Percentiles rank a stretch among this genome's conserved stretches.
phyloP scores from a whole-genome alignment of 2,888 invertebrate genomes.

The Penaeus monodon region DNA sequence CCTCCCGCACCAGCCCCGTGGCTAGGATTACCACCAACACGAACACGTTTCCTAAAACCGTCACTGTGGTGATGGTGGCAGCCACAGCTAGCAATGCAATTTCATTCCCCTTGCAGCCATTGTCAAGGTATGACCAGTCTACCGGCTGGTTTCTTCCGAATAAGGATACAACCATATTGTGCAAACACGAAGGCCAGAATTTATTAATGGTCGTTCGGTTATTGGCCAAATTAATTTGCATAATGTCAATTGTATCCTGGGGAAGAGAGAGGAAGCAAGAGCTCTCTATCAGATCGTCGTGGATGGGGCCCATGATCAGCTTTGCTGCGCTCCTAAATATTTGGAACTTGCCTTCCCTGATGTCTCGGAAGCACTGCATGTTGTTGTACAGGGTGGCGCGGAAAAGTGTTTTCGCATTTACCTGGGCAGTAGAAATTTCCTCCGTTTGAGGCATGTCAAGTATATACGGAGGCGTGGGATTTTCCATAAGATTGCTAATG shows the following conservation, averaged over 20 bases:
- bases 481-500: too few species aligned
- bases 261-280: slow-evolving; percentile 20
- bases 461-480: neutral
- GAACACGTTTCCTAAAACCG: slow-evolving; percentile 12
- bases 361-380: slow-evolving; percentile 4
- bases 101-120: slow-evolving; percentile 5
- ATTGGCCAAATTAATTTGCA: neutral
- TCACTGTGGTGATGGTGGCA: neutral
- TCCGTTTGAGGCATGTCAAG: neutral
- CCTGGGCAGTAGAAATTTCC: neutral
- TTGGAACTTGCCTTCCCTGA: neutral
- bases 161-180: slow-evolving; percentile 5
- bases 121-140: slow-evolving; percentile 1
- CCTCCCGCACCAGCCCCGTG: slow-evolving; percentile 7
- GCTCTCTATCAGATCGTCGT: neutral
- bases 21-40: slow-evolving; percentile 10
- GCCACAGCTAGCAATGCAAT: neutral
- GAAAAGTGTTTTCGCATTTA: neutral
- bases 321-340: neutral
- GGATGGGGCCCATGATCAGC: neutral
- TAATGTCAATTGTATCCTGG: neutral
- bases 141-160: neutral
- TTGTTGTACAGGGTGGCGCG: neutral
- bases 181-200: slow-evolving; percentile 13
- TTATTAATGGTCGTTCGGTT: slow-evolving; percentile 8